Percentiles rank a stretch among this genome's conserved stretches.
phyloP scores from a whole-genome alignment of 2,888 invertebrate genomes.

The Dolomedes plantarius region DNA sequence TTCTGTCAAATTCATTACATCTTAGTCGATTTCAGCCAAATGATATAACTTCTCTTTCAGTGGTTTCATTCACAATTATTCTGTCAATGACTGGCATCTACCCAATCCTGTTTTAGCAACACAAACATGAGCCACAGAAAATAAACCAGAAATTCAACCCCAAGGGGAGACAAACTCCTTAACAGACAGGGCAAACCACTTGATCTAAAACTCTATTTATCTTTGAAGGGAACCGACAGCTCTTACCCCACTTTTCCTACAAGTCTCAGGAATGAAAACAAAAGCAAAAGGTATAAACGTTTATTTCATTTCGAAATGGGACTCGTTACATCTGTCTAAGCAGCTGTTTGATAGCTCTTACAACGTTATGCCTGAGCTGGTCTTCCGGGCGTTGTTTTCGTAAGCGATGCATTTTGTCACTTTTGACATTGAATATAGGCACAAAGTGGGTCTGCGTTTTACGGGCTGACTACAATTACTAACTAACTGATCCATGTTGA shows the following conservation, averaged over 20 bases:
- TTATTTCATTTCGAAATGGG: conserved; percentile 59
- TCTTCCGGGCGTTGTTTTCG: conserved; percentile 64
- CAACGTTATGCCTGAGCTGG: conserved; percentile 58
- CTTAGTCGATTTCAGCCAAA: no score
- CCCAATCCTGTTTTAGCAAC: not conserved
- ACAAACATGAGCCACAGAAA: not conserved
- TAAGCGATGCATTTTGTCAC: conserved; percentile 54
- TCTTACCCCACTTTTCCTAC: not conserved
- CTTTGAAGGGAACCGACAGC: not conserved
- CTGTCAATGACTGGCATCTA: not conserved
- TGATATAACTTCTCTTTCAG: no score
- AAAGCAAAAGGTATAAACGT: conserved; percentile 9
- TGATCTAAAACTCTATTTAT: conserved; percentile 11
- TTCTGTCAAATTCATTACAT: no score
- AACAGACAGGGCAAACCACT: conserved; percentile 1
- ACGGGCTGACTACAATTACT: not conserved
- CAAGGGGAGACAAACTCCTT: not conserved
- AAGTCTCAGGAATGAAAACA: not conserved
- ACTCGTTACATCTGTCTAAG: conserved; percentile 61
- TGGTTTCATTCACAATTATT: no score
- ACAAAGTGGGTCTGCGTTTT: conserved; percentile 30
- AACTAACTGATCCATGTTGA: no score
- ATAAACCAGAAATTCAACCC: not conserved
- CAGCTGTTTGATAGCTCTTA: conserved; percentile 39
- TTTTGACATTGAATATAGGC: conserved; percentile 54